Evolutionary conservation across 2,888 invertebrate species (phyloP), one percentile per base, ranked within the genome.

Genomic region (Elmis aenea): DNA sequence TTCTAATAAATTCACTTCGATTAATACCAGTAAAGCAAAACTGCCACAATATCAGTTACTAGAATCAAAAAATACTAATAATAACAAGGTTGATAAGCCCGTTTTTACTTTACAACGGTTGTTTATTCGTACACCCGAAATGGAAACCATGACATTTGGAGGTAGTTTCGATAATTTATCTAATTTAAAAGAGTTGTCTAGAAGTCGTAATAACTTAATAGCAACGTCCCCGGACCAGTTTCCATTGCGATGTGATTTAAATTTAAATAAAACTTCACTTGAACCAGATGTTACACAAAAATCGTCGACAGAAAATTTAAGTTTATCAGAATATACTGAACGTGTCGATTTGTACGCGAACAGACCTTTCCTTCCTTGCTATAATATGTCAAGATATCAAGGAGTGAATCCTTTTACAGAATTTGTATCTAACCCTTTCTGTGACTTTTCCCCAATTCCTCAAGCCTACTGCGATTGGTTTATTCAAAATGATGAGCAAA

Each of bases 381-480:
- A 66, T 33, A 48, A 43, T 14, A 26, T 25, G 5, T 8, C 21
- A 13, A 6, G 6, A 12, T 20, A 22, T 28, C 22, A 11, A 14
- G 10, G 0, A 22, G 45, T 33, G 13, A 45, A 42, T 33, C 43
- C 47, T 24, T 44, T 40, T 10, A 52, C 45, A n/a, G 48, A 52
- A 39, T 50, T 50, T 16, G 38, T 45, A 28, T 49, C 54, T 1
- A 50, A 51, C 42, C 48, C 55, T 9, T 30, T 27, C 8, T n/a
- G 8, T 8, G 45, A 52, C 42, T 41, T 38, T 33, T 48, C 49
- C 12, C 40, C 46, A 43, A 50, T 62, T 28, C 62, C 65, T n/a
- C 48, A 58, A 42, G 67, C 64, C 38, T 68, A 68, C 59, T 68
- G 68, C 54, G 64, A 67, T 59, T 68, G 68, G 68, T 53, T 63